Evolutionary conservation across 2,113 vertebrate species (phyloP), one percentile per base, ranked within the genome.

Genomic region (Nothoprocta pentlandii): DNA sequence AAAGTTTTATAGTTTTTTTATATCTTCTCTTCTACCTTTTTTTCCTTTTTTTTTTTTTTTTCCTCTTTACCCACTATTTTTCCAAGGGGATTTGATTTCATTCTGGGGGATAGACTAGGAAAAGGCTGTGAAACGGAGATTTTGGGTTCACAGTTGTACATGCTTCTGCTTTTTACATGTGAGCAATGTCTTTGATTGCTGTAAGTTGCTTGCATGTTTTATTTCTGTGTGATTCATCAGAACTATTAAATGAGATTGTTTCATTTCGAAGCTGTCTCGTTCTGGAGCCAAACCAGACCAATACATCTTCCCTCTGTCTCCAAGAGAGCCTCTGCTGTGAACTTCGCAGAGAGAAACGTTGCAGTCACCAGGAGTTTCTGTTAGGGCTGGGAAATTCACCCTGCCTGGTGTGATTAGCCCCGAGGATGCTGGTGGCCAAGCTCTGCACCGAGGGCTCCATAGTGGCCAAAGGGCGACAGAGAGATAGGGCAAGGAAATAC

Each of bases 371-470:
- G 46, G 53, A 47, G 46, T 80, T 94, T 90, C 6, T 2, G 1
- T 23, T 61, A 20, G 26, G 47, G 25, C 10, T 32, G 9, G 66
- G 75, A 87, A 91, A 77, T 62, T n/a, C 0, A 16, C 73, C 41
- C 42, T 69, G 32, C 85, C 47, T 67, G 62, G 17, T 49, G 59
- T 42, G 85, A 92, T 78, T 89, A 92, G 28, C 56, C 23, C 30
- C 73, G 51, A 63, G 76, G 73, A 46, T 67, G 30, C 63, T 82
- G 12, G 64, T 54, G 89, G 47, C 51, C 80, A 19, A 71, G 42
- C 41, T 81, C 5, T 28, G 2, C 26, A 21, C 23, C 0, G 1
- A 42, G 26, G 46, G 78, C 5, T 49, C 6, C 25, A 1, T 12
- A 7, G 23, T 49, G 67, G 61, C 32, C 89, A 77, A 69, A 85